Conservation (phyloP, 2,888 invertebrate species). For the Hydropsyche betteni region DNA sequence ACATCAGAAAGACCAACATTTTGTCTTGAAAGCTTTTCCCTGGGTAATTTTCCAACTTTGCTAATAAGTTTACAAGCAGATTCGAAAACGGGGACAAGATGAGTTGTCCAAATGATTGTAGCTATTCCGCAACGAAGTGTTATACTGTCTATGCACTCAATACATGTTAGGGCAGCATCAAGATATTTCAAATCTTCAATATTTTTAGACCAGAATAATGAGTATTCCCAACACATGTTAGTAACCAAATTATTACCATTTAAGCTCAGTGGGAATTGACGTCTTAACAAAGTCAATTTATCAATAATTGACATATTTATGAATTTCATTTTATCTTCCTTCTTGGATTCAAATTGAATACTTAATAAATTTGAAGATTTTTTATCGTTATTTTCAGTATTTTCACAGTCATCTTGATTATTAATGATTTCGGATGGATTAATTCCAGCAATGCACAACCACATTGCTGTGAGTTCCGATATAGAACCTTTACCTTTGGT, state of each 20-base stretch:
- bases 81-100: conserved; percentile 83
- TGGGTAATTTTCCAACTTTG: conserved; percentile 85
- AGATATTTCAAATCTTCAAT: conserved; percentile 72
- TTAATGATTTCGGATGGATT: conserved; percentile 71
- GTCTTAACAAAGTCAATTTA: conserved; percentile 71
- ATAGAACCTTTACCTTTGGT: conserved; percentile 81
- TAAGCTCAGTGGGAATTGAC: conserved; percentile 88
- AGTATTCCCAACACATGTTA: conserved; percentile 93
- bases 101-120: conserved; percentile 88
- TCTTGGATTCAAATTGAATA: conserved; percentile 30
- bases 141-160: conserved; percentile 72
- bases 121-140: conserved; percentile 81
- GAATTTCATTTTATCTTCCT: conserved; percentile 3
- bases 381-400: conserved; percentile 52
- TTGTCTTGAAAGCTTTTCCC: conserved; percentile 83
- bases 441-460: conserved; percentile 80
- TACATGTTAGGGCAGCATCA: conserved; percentile 75
- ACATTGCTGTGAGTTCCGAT: conserved; percentile 87
- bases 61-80: conserved; percentile 78
- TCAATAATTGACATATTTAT: conserved; percentile 64
- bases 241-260: conserved; percentile 80
- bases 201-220: conserved; percentile 85
- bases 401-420: conserved; percentile 55
- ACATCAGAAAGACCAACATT: conserved; percentile 76
- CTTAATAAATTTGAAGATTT: conserved; percentile 43